Evolutionary conservation across 2,888 invertebrate species (phyloP).

Genomic region (Hydraecia micacea): DNA sequence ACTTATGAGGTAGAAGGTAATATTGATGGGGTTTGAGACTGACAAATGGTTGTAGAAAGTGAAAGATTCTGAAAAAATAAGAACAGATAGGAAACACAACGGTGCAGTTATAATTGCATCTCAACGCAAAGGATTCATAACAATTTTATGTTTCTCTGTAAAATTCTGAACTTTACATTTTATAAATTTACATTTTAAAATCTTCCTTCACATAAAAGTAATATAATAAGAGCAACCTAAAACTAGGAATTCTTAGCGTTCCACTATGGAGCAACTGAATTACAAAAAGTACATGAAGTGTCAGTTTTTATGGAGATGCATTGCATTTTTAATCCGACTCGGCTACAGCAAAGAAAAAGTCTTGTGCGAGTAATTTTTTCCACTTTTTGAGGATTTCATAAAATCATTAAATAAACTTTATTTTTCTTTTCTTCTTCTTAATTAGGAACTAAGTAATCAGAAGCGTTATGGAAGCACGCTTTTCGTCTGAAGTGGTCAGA

Average conservation of each 20-base stretch:
- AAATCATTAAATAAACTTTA: not conserved
- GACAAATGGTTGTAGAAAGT: constrained; percentile 12
- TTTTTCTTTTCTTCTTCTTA: not conserved
- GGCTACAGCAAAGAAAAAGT: constrained; percentile 23
- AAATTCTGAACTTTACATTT: constrained; percentile 17
- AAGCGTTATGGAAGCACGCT: not conserved
- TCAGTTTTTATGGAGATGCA: constrained; percentile 56
- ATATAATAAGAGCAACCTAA: constrained; percentile 5
- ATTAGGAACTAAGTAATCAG: not conserved
- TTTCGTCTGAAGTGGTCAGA: not conserved
- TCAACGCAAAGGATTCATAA: constrained; percentile 2
- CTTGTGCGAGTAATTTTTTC: constrained; percentile 5
- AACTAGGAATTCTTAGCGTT: constrained; percentile 38
- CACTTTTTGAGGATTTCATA: not conserved
- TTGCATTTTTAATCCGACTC: constrained; percentile 48
- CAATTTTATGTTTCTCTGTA: constrained; percentile 6
- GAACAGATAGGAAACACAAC: no score
- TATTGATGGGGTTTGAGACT: constrained; percentile 22
- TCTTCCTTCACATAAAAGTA: constrained; percentile 4
- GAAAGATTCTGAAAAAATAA: not conserved
- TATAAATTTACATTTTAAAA: constrained; percentile 19
- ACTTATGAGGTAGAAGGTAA: constrained; percentile 54
- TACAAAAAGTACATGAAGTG: constrained; percentile 38
- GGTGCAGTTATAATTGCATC: not conserved
- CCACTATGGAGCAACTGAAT: constrained; percentile 24